Evolutionary conservation across 1,140 invertebrate genomes (phyloP).

Genomic region (Drosophila sproati): DNA sequence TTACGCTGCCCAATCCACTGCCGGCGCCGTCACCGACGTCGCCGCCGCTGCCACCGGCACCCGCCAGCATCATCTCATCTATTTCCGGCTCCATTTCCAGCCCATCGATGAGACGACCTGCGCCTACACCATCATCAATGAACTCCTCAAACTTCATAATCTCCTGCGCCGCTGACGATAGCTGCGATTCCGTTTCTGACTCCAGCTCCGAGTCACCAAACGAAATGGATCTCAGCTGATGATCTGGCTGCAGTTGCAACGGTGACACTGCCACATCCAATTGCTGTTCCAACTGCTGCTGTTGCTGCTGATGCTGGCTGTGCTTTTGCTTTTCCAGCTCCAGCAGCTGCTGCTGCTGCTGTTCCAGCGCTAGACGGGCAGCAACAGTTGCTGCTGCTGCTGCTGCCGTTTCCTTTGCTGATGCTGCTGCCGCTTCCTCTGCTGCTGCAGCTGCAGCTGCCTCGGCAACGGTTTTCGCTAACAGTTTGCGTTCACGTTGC

Average conservation of each 20-base stretch:
- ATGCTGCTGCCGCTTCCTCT: constrained; percentile 38
- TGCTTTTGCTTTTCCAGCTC: constrained; percentile 46
- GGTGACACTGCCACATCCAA: constrained; percentile 30
- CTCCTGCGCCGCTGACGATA: constrained; percentile 76
- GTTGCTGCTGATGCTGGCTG: constrained; percentile 24
- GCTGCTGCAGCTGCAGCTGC: constrained; percentile 37
- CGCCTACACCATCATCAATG: constrained; percentile 79
- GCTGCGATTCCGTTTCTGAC: constrained; percentile 78
- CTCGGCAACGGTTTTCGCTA: constrained; percentile 35
- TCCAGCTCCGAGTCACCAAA: constrained; percentile 75
- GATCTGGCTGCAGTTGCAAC: constrained; percentile 51
- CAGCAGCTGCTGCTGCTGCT: constrained; percentile 23
- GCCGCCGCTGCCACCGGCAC: constrained; percentile 60
- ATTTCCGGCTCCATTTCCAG: constrained; percentile 81
- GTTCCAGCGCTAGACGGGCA: constrained; percentile 12
- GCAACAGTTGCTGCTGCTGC: constrained; percentile 31
- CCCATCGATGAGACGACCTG: constrained; percentile 80
- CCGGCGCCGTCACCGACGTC: constrained; percentile 34
- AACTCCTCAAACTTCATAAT: constrained; percentile 83
- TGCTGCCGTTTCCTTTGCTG: constrained; percentile 23
- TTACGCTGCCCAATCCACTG: constrained; percentile 59
- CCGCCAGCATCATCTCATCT: constrained; percentile 72
- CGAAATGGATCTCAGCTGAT: constrained; percentile 60
- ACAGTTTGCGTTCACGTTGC: constrained; percentile 55
- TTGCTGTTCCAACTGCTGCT: constrained; percentile 44